phyloP scores from a whole-genome alignment of 1,140 invertebrate genomes.

The Phymorhynchus buccinoides region DNA sequence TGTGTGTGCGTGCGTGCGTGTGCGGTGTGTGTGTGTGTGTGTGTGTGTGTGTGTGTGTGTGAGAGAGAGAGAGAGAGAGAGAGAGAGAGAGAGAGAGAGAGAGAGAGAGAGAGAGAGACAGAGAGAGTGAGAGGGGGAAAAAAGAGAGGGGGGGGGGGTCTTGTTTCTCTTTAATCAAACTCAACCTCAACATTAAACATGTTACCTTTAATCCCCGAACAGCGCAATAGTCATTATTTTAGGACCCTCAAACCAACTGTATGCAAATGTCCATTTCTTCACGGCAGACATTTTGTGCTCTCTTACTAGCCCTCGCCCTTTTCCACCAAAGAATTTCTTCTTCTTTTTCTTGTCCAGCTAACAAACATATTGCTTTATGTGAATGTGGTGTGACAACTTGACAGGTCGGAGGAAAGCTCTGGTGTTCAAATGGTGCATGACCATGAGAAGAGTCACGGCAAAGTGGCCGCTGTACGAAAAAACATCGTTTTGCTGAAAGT shows the following conservation, averaged over 20 bases:
- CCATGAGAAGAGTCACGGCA: too few relatives aligned
- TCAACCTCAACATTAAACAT: too few relatives aligned
- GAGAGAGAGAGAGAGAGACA: background rate
- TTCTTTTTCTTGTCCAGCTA: too few relatives aligned
- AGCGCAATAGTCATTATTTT: too few relatives aligned
- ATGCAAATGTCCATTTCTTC: background rate
- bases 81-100: background rate
- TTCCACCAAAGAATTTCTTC: too few relatives aligned
- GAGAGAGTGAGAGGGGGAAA: background rate
- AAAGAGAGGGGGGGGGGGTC: background rate
- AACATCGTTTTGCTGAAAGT: too few relatives aligned
- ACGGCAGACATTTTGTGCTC: background rate
- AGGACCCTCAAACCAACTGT: background rate
- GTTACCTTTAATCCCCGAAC: too few relatives aligned
- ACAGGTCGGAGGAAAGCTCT: too few relatives aligned
- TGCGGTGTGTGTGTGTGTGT: background rate
- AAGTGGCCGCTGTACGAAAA: too few relatives aligned
- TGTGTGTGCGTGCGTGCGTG: background rate
- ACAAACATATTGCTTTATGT: too few relatives aligned
- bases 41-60: background rate
- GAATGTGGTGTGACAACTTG: too few relatives aligned
- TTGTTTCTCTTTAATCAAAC: background rate
- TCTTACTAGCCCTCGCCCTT: too few relatives aligned
- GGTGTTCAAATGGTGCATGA: background rate
- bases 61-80: background rate